Evolutionary conservation across 2,888 invertebrate genomes (phyloP).

Genomic region (Caenorhabditis panamensis): DNA sequence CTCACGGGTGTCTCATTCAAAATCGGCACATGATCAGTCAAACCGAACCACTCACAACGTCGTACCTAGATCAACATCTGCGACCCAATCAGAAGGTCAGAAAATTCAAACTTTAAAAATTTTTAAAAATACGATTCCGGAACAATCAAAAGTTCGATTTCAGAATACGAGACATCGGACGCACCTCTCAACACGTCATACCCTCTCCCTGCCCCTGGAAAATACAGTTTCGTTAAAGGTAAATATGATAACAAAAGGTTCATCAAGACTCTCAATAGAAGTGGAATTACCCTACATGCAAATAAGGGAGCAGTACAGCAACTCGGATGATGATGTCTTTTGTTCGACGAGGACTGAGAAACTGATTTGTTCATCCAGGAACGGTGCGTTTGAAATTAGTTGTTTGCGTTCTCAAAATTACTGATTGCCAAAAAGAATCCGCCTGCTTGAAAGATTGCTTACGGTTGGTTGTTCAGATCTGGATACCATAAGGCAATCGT

Average conservation of each 20-base stretch:
- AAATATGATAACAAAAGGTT: neutral
- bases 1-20: slow-evolving; percentile 57
- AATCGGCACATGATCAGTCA: slow-evolving; percentile 38
- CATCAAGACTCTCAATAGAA: too few species aligned
- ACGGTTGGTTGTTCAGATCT: slow-evolving; percentile 34
- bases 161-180: too few species aligned
- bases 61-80: slow-evolving; percentile 65
- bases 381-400: too few species aligned
- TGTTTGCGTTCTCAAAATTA: too few species aligned
- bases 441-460: too few species aligned
- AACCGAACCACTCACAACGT: slow-evolving; percentile 49
- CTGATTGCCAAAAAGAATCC: too few species aligned
- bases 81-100: slow-evolving; percentile 46
- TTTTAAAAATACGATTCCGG: too few species aligned
- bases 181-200: neutral
- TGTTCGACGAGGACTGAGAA: slow-evolving; percentile 38
- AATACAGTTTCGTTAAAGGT: slow-evolving; percentile 26
- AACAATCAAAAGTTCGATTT: too few species aligned
- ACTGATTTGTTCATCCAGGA: neutral
- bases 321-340: slow-evolving; percentile 51
- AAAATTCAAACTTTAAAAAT: too few species aligned
- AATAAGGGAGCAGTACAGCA: slow-evolving; percentile 21
- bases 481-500: slow-evolving; percentile 47
- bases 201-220: slow-evolving; percentile 46
- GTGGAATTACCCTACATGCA: slow-evolving; percentile 3